Conservation (phyloP, 2,888 invertebrate genomes). For the Petrolisthes manimaculis region DNA sequence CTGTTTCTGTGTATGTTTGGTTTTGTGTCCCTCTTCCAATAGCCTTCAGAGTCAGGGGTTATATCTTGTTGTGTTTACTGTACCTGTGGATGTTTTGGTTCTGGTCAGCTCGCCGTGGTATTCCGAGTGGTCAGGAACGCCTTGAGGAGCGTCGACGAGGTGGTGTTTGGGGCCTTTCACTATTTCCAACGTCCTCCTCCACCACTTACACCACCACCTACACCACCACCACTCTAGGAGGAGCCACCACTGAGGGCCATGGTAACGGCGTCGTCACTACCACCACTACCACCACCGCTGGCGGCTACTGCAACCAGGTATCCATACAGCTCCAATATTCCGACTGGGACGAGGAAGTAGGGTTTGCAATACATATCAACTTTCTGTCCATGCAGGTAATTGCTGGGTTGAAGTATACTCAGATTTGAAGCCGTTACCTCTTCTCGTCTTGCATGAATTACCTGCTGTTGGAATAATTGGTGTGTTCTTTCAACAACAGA, state of each 20-base stretch:
- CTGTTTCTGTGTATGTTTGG: neutral
- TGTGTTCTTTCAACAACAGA: no score
- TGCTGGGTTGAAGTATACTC: no score
- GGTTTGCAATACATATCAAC: no score
- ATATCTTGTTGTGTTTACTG: neutral
- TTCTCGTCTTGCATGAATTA: no score
- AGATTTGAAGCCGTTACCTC: no score
- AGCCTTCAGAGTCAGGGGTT: no score
- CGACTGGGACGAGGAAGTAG: no score
- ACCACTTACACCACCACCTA: slow-evolving; percentile 23
- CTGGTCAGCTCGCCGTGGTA: slow-evolving; percentile 25
- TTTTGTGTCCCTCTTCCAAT: neutral
- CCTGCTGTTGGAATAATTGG: no score
- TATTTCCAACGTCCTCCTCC: slow-evolving; percentile 40
- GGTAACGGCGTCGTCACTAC: neutral
- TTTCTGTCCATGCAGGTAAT: no score
- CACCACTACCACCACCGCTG: slow-evolving; percentile 7
- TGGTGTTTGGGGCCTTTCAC: slow-evolving; percentile 49
- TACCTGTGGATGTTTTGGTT: neutral
- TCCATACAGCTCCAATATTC: no score
- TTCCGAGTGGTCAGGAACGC: slow-evolving; percentile 56
- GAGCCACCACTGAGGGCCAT: slow-evolving; percentile 1
- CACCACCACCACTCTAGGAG: slow-evolving; percentile 13
- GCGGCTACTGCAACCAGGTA: slow-evolving; percentile 49
- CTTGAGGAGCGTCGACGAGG: slow-evolving; percentile 58